Evolutionary conservation across 2,797 vertebrate species (phyloP).

Genomic region (Bovichtus diacanthus): DNA sequence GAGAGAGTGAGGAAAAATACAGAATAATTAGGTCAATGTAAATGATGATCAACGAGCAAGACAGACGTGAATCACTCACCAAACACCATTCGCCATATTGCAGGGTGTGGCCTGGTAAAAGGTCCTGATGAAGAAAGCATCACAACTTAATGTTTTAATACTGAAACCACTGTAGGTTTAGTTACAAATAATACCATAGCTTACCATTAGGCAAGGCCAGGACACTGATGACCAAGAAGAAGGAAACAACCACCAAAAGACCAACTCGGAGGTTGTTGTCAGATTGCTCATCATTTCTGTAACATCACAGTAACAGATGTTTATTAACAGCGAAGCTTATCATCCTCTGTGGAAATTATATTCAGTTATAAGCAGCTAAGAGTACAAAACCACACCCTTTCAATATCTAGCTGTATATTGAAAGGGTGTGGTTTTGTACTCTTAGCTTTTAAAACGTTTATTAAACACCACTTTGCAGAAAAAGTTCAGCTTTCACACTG

Average conservation of each 20-base stretch:
- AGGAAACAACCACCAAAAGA: slow-evolving; percentile 92
- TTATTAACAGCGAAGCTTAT: too few species aligned
- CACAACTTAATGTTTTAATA: neutral
- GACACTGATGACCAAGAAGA: slow-evolving; percentile 96
- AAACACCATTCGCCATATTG: slow-evolving; percentile 95
- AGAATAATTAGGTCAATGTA: neutral
- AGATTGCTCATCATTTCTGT: slow-evolving; percentile 91
- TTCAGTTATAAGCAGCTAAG: neutral
- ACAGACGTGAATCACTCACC: slow-evolving; percentile 84
- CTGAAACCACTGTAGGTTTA: neutral
- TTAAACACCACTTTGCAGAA: neutral
- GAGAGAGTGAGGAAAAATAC: neutral
- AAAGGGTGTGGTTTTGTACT: neutral
- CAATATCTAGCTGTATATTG: too few species aligned
- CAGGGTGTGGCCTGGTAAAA: slow-evolving; percentile 93
- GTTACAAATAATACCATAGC: slow-evolving; percentile 20
- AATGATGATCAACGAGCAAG: neutral
- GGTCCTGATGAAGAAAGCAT: slow-evolving; percentile 83
- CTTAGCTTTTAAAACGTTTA: neutral
- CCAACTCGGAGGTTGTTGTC: slow-evolving; percentile 95
- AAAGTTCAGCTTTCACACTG: neutral
- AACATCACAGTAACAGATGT: slow-evolving; percentile 57
- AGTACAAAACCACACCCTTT: too few species aligned
- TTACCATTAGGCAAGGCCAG: slow-evolving; percentile 97
- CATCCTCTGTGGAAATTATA: too few species aligned